Evolutionary conservation across 2,888 invertebrate species (phyloP).

Genomic region (Thysanoteuthis rhombus): DNA sequence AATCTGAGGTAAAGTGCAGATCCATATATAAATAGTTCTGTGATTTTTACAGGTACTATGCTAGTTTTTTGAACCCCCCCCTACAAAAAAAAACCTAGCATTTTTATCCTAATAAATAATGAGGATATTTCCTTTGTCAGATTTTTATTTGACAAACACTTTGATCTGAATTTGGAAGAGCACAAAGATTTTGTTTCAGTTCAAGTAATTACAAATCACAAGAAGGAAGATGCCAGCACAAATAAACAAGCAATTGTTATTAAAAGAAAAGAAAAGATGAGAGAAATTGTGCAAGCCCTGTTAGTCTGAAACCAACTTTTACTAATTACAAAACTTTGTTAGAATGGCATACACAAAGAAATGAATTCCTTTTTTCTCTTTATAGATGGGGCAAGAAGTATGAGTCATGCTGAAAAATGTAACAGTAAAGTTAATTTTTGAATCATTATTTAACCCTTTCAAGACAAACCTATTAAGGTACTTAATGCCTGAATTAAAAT

Average conservation of each 20-base stretch:
- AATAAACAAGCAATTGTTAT: background rate
- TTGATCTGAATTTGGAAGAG: background rate
- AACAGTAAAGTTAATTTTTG: background rate
- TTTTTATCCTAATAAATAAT: background rate
- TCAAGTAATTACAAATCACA: background rate
- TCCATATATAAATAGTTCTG: no score
- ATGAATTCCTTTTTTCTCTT: background rate
- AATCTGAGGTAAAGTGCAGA: no score
- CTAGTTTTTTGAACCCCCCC: no score
- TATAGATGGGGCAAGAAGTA: background rate
- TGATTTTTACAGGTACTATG: no score
- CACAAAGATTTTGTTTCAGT: background rate
- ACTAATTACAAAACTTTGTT: background rate
- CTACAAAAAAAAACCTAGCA: no score
- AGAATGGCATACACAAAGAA: background rate
- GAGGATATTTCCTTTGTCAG: background rate
- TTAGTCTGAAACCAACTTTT: constrained; percentile 12
- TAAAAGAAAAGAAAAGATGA: background rate
- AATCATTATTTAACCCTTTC: no score
- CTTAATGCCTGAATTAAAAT: no score
- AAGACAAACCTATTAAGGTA: no score
- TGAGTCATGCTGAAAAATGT: background rate
- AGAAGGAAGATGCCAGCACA: background rate
- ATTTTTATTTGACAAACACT: background rate
- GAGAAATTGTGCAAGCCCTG: background rate